A percentile compares a stretch with the other conserved stretches of the same genome.
Evolutionary conservation across 2,797 vertebrate genomes (phyloP).

Genomic region (Siniperca undulata): DNA sequence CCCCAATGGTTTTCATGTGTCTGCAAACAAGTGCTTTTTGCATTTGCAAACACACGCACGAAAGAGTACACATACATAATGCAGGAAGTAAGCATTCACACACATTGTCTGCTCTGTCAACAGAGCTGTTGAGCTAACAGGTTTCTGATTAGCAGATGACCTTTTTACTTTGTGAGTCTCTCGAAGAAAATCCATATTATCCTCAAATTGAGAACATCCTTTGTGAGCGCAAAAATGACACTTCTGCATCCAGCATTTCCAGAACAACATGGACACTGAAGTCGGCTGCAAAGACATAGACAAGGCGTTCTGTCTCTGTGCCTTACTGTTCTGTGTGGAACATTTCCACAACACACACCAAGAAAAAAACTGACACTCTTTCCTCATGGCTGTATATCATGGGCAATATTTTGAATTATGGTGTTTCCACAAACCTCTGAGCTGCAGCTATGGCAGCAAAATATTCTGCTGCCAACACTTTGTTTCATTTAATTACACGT

Average conservation of each 20-base stretch:
- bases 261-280: neutral
- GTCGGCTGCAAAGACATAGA: neutral
- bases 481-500: constrained; percentile 56
- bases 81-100: constrained; percentile 10
- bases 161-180: constrained; percentile 39
- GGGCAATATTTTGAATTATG: constrained; percentile 35
- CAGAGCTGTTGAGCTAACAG: constrained; percentile 11
- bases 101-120: constrained; percentile 45
- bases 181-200: neutral
- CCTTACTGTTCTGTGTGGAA: neutral
- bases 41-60: constrained; percentile 24
- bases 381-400: constrained; percentile 5
- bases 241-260: neutral
- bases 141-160: constrained; percentile 51
- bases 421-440: constrained; percentile 38
- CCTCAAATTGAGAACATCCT: constrained; percentile 1
- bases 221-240: neutral
- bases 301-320: neutral
- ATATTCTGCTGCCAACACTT: constrained; percentile 33
- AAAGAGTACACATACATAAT: constrained; percentile 28
- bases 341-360: neutral
- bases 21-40: constrained; percentile 20
- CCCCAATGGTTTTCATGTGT: constrained; percentile 27
- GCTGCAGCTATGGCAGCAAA: constrained; percentile 27
- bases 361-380: neutral